Evolutionary conservation across 2,888 invertebrate genomes (phyloP), one percentile per base, ranked within the genome.

Genomic region (Leptothorax acervorum): DNA sequence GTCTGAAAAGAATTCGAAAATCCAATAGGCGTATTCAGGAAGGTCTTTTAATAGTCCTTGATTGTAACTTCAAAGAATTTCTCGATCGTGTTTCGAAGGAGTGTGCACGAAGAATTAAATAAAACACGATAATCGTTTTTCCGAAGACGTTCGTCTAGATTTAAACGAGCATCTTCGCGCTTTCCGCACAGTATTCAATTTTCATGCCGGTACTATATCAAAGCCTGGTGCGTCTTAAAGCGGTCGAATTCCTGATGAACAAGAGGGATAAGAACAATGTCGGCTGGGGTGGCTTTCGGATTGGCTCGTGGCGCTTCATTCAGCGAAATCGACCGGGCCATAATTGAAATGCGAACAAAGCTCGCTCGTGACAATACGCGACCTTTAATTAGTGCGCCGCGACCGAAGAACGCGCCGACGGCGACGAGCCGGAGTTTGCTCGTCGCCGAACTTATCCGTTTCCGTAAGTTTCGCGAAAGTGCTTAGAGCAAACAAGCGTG

Each of bases 361-460:
- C 81, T 48, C 57, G 28, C 48, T 53, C 35, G 15, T 74, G 84
- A 88, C 87, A 90, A 90, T 90, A 78, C 87, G 60, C 83, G 60
- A 78, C 85, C 86, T 88, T 89, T 90, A 90, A 90, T 90, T 90
- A 88, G 87, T 73, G 79, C 81, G 79, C 81, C 84, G 68, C 57
- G 63, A n/a, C 70, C 18, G 31, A 73, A 51, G 73, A 73, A 81
- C 81, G 48, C 74, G 71, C 23, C 70, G 57, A 45, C 70, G 35
- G 1, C 70, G 57, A 55, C 42, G 70, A 42, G 48, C 35, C 45
- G 75, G 39, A 15, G 8, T 0, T 15, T 42, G 74, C 28, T 39
- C 68, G 65, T n/a, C 31, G 78, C 9, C 23, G 57, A 78, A 78
- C 78, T 78, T 78, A 78, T 78, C 57, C 76, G 62, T 70, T 70